Conservation (phyloP, 1,140 invertebrate genomes). For the Leptinotarsa undecemlineata region DNA sequence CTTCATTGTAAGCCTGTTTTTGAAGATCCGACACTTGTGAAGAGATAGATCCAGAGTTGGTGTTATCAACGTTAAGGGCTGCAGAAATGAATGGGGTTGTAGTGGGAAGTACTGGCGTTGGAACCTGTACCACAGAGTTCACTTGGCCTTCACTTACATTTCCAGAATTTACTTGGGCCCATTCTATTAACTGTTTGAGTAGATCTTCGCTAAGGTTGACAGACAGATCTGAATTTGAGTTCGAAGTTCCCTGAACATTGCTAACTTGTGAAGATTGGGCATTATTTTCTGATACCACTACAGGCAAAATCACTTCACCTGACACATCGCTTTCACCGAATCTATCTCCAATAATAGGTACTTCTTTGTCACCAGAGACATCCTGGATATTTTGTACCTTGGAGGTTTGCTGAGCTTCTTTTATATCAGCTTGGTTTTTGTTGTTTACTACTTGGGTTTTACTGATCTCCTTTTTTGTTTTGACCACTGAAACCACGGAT, state of each 20-base stretch:
- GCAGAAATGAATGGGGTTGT: neutral
- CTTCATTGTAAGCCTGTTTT: conserved; percentile 4
- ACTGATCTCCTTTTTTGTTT: no score
- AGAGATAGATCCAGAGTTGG: no score
- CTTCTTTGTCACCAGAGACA: neutral
- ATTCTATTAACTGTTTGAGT: neutral
- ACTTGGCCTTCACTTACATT: neutral
- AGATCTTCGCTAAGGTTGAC: neutral
- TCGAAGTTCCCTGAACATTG: neutral
- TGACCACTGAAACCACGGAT: no score
- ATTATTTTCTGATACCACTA: no score
- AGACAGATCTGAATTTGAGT: neutral
- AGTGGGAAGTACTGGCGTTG: neutral
- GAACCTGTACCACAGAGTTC: neutral
- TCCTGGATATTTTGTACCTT: neutral
- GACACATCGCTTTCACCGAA: no score
- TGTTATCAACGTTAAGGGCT: no score
- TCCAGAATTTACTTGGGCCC: neutral
- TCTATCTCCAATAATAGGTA: no score
- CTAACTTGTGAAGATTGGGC: neutral
- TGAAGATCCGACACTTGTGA: no score
- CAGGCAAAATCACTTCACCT: no score
- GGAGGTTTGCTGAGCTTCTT: neutral
- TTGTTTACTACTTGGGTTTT: no score
- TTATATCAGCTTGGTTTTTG: neutral